phyloP scores from a whole-genome alignment of 2,888 invertebrate species.

The Epicampocera succincta region DNA sequence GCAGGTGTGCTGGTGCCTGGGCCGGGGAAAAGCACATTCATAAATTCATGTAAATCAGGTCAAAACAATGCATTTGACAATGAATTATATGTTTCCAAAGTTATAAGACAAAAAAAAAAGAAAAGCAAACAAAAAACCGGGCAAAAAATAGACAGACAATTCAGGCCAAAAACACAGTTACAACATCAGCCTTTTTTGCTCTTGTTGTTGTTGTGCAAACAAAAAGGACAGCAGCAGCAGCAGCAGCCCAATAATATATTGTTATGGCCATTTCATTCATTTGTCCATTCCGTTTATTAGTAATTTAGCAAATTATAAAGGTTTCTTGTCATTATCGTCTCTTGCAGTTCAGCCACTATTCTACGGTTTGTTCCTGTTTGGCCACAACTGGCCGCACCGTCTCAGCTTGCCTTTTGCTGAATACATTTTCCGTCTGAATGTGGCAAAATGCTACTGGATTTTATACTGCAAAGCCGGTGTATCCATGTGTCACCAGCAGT shows the following conservation, averaged over 20 bases:
- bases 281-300: constrained; percentile 76
- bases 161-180: constrained; percentile 2
- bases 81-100: constrained; percentile 74
- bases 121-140: constrained; percentile 36
- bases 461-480: too few relatives aligned
- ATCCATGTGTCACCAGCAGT: constrained; percentile 47
- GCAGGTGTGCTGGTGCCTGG: not conserved
- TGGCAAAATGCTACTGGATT: too few relatives aligned
- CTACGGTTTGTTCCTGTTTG: too few relatives aligned
- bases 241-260: constrained; percentile 33
- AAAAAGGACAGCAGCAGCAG: not conserved
- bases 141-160: constrained; percentile 66
- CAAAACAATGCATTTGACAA: constrained; percentile 81
- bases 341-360: not conserved
- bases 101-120: constrained; percentile 39
- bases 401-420: too few relatives aligned
- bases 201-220: too few relatives aligned
- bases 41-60: constrained; percentile 80
- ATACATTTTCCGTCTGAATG: too few relatives aligned
- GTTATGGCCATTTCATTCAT: constrained; percentile 49
- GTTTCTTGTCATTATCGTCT: constrained; percentile 52
- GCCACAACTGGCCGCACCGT: too few relatives aligned
- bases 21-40: constrained; percentile 65
- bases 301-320: constrained; percentile 76
- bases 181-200: constrained; percentile 17